A percentile compares a stretch with the other conserved stretches of the same genome.
Evolutionary conservation across 2,113 vertebrate genomes (phyloP).

Genomic region (Sinocyclocheilus grahami): DNA sequence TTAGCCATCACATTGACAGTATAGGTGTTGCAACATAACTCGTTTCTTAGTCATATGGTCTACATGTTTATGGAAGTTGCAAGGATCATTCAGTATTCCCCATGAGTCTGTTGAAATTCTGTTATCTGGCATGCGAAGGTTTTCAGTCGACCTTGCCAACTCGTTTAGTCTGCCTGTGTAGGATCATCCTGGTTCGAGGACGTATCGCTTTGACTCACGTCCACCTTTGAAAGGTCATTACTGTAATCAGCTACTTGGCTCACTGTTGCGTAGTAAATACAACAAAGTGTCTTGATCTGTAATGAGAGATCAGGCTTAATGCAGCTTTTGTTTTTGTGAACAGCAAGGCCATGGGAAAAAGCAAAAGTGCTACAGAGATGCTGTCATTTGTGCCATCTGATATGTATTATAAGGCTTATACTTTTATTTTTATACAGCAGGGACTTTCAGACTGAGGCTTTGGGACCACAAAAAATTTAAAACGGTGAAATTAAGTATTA

Average conservation of each 20-base stretch:
- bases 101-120: neutral
- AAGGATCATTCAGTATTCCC: neutral
- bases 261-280: neutral
- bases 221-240: slow-evolving; percentile 17
- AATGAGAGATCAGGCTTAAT: neutral
- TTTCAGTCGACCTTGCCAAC: slow-evolving; percentile 4
- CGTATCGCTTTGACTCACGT: neutral
- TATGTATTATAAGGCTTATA: neutral
- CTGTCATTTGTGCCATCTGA: neutral
- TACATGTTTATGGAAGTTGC: neutral
- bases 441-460: too few species aligned
- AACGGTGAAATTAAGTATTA: too few species aligned
- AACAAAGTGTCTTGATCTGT: neutral
- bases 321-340: neutral
- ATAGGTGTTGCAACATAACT: neutral
- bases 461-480: too few species aligned
- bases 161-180: slow-evolving; percentile 6
- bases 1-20: neutral
- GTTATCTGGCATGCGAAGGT: neutral
- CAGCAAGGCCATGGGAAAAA: neutral
- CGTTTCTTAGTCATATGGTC: neutral
- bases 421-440: too few species aligned
- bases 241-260: neutral
- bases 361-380: neutral
- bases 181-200: neutral